phyloP scores from a whole-genome alignment of 1,140 invertebrate genomes.

The Cyrtorhinus lividipennis region DNA sequence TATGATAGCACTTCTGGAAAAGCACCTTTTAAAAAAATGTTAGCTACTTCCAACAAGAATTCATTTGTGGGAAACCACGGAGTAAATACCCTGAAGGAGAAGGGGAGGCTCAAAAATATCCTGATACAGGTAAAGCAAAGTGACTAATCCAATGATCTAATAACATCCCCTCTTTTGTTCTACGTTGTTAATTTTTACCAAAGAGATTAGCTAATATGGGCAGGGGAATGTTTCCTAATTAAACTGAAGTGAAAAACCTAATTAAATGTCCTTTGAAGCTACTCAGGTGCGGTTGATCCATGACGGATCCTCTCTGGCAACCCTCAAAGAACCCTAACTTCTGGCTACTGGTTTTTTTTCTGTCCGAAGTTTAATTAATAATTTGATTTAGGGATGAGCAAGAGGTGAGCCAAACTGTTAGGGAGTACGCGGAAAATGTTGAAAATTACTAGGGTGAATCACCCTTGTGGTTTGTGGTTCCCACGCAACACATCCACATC shows the following conservation, averaged over 20 bases:
- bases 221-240: conserved; percentile 4
- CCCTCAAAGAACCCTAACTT: not conserved
- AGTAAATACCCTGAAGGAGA: not conserved
- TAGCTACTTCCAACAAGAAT: too few species aligned
- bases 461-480: not conserved
- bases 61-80: not conserved
- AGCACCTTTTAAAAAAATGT: not conserved
- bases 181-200: not conserved
- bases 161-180: not conserved
- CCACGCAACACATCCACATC: too few species aligned
- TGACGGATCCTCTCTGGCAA: not conserved
- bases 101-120: not conserved
- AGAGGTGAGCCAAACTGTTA: not conserved
- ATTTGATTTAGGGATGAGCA: not conserved
- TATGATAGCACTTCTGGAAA: not conserved
- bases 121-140: not conserved
- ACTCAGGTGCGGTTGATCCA: conserved; percentile 6
- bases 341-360: not conserved
- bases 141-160: not conserved
- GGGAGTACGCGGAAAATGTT: not conserved
- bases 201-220: not conserved
- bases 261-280: conserved; percentile 8
- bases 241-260: not conserved
- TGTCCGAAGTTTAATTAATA: not conserved
- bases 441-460: not conserved